Conservation (phyloP, 2,113 vertebrate species). For the Neolamprologus toae region DNA sequence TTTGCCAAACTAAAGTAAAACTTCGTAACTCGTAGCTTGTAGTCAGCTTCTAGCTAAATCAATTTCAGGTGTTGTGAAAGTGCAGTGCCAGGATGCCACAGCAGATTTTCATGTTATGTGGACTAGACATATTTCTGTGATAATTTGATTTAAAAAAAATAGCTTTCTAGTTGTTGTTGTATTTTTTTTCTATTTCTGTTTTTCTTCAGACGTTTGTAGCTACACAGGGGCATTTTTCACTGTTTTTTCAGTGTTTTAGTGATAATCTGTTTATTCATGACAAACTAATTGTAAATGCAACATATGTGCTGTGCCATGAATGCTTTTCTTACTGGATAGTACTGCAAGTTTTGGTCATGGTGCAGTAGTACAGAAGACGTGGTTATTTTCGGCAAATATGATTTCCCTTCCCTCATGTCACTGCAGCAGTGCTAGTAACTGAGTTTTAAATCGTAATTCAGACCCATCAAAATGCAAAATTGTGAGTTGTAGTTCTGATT, state of each 20-base stretch:
- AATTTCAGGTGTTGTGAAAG: background rate
- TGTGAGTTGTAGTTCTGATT: background rate
- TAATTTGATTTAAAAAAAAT: background rate
- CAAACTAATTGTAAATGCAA: background rate
- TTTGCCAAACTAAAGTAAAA: background rate
- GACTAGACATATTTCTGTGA: background rate
- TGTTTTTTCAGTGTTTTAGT: background rate
- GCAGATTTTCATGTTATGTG: background rate
- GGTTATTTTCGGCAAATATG: background rate
- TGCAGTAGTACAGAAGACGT: background rate
- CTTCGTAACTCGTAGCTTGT: accelerated
- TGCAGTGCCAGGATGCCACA: background rate
- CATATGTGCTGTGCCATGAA: accelerated
- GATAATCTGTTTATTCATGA: background rate
- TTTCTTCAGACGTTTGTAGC: background rate
- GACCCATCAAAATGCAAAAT: background rate
- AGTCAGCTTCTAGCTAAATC: background rate
- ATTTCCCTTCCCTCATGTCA: background rate
- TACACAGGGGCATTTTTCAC: background rate
- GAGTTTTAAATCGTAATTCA: background rate
- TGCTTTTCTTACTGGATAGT: background rate
- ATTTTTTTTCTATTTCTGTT: background rate
- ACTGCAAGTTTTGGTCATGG: accelerated
- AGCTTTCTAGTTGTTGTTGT: background rate
- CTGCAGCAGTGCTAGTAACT: background rate